Conservation (phyloP, 2,113 vertebrate genomes). For the Tachysurus vachellii region DNA sequence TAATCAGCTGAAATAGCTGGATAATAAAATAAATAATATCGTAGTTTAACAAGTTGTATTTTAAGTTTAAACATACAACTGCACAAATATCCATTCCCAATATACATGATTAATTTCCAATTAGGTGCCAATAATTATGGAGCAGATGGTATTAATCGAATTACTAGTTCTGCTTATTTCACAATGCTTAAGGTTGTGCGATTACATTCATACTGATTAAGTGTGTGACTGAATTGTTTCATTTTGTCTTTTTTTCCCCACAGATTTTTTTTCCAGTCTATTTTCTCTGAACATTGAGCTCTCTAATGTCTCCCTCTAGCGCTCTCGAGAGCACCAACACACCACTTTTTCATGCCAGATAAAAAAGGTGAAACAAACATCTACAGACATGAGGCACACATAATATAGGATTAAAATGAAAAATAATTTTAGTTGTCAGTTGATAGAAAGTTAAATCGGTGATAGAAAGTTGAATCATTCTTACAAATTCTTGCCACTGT, state of each 20-base stretch:
- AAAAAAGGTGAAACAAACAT: not conserved
- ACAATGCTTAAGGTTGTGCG: not conserved
- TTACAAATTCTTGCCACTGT: not conserved
- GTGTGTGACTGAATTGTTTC: not conserved
- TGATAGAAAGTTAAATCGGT: no score
- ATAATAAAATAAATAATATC: not conserved
- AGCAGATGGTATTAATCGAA: not conserved
- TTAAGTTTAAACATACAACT: not conserved
- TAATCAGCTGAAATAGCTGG: not conserved
- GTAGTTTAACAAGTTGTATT: not conserved
- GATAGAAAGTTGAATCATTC: not conserved
- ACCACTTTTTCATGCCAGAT: not conserved
- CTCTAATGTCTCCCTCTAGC: conserved; percentile 15
- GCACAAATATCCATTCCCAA: not conserved
- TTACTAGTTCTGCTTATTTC: not conserved
- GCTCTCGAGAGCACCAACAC: not conserved
- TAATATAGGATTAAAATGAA: no score
- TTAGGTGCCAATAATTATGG: not conserved
- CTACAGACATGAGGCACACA: not conserved
- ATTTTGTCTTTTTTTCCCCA: not conserved
- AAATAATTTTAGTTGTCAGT: no score
- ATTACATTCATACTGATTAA: not conserved
- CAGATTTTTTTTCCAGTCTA: not conserved
- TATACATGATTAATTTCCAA: not conserved
- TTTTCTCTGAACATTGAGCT: not conserved